phyloP scores from a whole-genome alignment of 2,797 vertebrate species.

The Coregonus sp. region DNA sequence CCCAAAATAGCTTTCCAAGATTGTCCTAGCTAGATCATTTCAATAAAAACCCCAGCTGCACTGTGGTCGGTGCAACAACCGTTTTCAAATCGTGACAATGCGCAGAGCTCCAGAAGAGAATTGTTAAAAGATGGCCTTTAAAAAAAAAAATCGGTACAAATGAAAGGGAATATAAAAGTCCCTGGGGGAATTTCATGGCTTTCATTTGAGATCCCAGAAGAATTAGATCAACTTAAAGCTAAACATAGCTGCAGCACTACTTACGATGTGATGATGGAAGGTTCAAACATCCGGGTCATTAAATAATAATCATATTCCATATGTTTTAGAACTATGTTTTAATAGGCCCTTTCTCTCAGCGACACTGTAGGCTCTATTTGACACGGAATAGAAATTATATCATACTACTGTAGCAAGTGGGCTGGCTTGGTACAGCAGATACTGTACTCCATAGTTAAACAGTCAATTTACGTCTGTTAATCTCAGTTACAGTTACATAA shows the following conservation, averaged over 20 bases:
- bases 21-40: not conserved
- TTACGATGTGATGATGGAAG: conserved; percentile 54
- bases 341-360: conserved; percentile 36
- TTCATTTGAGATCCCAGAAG: conserved; percentile 58
- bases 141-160: conserved; percentile 2
- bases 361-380: not conserved
- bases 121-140: conserved; percentile 23
- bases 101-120: conserved; percentile 13
- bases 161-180: conserved; percentile 26
- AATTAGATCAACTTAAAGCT: conserved; percentile 55
- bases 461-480: not conserved
- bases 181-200: conserved; percentile 47
- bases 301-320: conserved; percentile 63
- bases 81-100: conserved; percentile 11
- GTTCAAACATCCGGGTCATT: conserved; percentile 60
- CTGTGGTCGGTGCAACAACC: not conserved
- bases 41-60: conserved; percentile 22
- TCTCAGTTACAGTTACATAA: not conserved
- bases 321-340: conserved; percentile 55
- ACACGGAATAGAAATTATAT: not conserved
- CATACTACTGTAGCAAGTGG: not conserved
- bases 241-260: conserved; percentile 51
- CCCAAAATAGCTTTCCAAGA: conserved; percentile 15
- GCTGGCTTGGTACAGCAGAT: not conserved
- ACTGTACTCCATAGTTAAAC: not conserved